Evolutionary conservation across 2,113 vertebrate genomes (phyloP), one percentile per base, ranked within the genome.

Genomic region (Gymnarchus niloticus): DNA sequence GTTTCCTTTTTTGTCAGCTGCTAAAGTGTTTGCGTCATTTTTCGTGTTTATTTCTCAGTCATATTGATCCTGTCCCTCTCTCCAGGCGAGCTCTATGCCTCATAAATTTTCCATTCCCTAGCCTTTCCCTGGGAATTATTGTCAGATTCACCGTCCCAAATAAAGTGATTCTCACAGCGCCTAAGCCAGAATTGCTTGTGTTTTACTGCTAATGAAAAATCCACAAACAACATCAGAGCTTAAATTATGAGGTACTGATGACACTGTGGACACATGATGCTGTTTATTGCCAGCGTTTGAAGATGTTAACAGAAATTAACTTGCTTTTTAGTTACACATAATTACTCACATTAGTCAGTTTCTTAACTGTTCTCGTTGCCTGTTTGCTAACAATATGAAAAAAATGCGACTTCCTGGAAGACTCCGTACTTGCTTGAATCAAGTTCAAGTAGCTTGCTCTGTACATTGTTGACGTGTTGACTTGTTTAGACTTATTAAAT

Each of bases 331-430:
- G 5, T 73, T 73, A 17, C 65, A 73, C 65, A 73, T 41, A 73
- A 73, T 73, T 73, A 73, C 65, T 73, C 65, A 73, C 12, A 37
- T 73, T 41, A 7, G 65, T 73, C 65, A 73, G 65, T 73, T 73
- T 21, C 65, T 69, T 33, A 69, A 19, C 28, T 17, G 12, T 69
- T 4, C 28, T 33, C 19, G 33, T 69, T 69, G 14, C 33, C 61
- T 69, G 28, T 14, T 73, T 73, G 28, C 12, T 73, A 73, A 41
- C 10, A 33, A 4, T 37, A 28, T 65, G 61, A 3, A 6, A 6
- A 52, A 19, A 37, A 65, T 69, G 61, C 3, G 0, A 41, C 4
- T 73, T 73, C 65, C 65, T 41, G 33, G 65, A 19, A 73, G 41
- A 12, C 12, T 69, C 61, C 28, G 6, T 28, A 69, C 28, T 37